Evolutionary conservation across 2,797 vertebrate genomes (phyloP), one percentile per base, ranked within the genome.

Genomic region (Microctenopoma stevenorrisi): DNA sequence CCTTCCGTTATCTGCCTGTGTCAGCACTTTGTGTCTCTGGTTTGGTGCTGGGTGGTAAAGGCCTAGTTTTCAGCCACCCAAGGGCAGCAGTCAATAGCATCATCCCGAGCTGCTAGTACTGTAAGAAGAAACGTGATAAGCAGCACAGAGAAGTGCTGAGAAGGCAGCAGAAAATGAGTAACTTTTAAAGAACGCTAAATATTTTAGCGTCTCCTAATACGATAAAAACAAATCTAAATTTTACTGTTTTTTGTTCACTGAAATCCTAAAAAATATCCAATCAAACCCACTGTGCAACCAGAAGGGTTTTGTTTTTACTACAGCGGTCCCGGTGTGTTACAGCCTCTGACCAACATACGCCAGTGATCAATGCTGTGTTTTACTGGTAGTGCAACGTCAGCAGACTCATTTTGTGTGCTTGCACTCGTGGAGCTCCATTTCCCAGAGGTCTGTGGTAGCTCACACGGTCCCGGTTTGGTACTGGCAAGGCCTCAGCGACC

Each of bases 1-100:
- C 86, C 78, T 79, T 38, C 70, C 76, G 85, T 91, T 90, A 92
- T 92, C 91, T 91, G 84, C 83, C 79, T 44, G 77, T 89, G 88
- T 91, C 90, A 91, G 92, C 91, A 91, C 90, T 89, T 91, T 90
- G 88, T 88, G 86, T 89, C 76, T 65, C 67, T 84, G 83, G 78
- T 77, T 77, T 72, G 85, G 79, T 71, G 86, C 79, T 90, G 90
- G 91, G 89, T 92, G 90, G 88, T 83, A 18, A 82, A 86, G 84
- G 83, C 88, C 85, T 91, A 64, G 77, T 88, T 86, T 84, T 76
- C 76, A 85, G 84, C 86, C 89, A 92, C 89, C 89, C 88, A 91
- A 84, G 88, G 87, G 89, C 89, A 90, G 71, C 86, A 90, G 88
- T 85, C 88, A 84, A 74, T 87, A 18, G 18, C 18, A 91, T 81